phyloP scores from a whole-genome alignment of 2,797 vertebrate species.

The Sebastes diaconus region DNA sequence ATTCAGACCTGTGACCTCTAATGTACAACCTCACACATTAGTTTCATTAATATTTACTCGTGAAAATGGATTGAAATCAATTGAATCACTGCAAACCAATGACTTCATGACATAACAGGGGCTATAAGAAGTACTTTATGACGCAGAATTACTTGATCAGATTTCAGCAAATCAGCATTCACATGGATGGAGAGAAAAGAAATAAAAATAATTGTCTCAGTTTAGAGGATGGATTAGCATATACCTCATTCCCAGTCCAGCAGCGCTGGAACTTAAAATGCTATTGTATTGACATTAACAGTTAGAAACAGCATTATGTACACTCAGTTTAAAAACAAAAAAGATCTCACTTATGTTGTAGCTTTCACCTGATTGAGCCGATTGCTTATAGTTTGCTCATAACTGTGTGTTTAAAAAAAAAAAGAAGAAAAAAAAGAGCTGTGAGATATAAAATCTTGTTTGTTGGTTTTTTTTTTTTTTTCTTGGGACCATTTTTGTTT shows the following conservation, averaged over 20 bases:
- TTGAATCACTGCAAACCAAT: constrained; percentile 46
- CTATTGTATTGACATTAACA: constrained; percentile 80
- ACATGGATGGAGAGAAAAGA: constrained; percentile 77
- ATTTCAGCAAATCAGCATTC: constrained; percentile 65
- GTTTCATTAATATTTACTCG: constrained; percentile 33
- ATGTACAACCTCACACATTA: constrained; percentile 60
- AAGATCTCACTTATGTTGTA: constrained; percentile 73
- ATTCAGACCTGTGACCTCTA: constrained; percentile 69
- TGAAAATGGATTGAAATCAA: constrained; percentile 41
- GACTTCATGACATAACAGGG: constrained; percentile 41
- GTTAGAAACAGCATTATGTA: constrained; percentile 75
- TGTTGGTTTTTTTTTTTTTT: constrained; percentile 31
- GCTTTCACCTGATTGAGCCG: constrained; percentile 74
- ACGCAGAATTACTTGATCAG: constrained; percentile 53
- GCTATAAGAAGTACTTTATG: constrained; percentile 24
- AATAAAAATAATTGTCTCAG: constrained; percentile 52
- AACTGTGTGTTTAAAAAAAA: constrained; percentile 59
- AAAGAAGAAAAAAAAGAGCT: constrained; percentile 57
- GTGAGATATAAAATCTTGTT: constrained; percentile 72
- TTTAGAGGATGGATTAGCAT: constrained; percentile 80
- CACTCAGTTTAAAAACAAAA: constrained; percentile 62
- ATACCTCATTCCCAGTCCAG: constrained; percentile 87
- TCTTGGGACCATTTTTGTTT: constrained; percentile 81
- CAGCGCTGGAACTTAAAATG: constrained; percentile 83
- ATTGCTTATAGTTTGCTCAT: constrained; percentile 80